A percentile compares a stretch with the other conserved stretches of the same genome.
These are phyloP conservation scores for Phaedon cochleariae DNA, from an alignment of 2,888 invertebrate species.

Conservation along the genomic window DNA sequence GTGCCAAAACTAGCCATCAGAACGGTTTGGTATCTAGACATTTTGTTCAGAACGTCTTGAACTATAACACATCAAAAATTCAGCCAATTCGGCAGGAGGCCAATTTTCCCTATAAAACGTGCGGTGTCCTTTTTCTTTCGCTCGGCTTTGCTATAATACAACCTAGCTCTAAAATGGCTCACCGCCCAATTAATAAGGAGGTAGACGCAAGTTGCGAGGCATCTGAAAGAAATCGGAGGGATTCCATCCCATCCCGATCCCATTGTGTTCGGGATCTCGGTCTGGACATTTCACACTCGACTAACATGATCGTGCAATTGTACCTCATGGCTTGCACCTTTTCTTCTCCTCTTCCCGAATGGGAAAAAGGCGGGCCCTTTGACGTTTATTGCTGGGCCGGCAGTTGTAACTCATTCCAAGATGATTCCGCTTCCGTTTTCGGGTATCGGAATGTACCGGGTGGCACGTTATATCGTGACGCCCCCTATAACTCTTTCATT, in stretches of 20 bases:
- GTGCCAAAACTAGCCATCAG: too few relatives aligned
- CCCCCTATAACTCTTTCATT: too few relatives aligned
- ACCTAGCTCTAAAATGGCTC: too few relatives aligned
- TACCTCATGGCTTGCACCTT: constrained; percentile 19
- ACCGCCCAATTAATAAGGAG: neutral
- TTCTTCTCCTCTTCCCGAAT: constrained; percentile 1
- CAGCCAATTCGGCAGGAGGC: too few relatives aligned
- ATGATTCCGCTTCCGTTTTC: neutral
- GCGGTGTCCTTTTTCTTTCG: too few relatives aligned
- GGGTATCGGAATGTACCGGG: too few relatives aligned
- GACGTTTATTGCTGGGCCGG: constrained; percentile 20
- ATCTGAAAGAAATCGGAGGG: constrained; percentile 1
- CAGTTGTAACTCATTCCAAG: constrained; percentile 10
- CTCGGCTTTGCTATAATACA: too few relatives aligned
- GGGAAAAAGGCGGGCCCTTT: constrained; percentile 9
- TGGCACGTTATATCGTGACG: too few relatives aligned
- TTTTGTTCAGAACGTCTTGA: too few relatives aligned
- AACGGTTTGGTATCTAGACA: too few relatives aligned
- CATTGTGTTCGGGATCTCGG: constrained; percentile 15
- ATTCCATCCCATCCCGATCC: constrained; percentile 3
- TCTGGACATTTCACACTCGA: constrained; percentile 34
- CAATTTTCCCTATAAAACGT: too few relatives aligned
- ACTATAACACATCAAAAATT: too few relatives aligned
- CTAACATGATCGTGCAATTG: constrained; percentile 35
- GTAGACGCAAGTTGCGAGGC: neutral